Evolutionary conservation across 2,113 vertebrate species (phyloP).

Genomic region (Colinus virginianus): DNA sequence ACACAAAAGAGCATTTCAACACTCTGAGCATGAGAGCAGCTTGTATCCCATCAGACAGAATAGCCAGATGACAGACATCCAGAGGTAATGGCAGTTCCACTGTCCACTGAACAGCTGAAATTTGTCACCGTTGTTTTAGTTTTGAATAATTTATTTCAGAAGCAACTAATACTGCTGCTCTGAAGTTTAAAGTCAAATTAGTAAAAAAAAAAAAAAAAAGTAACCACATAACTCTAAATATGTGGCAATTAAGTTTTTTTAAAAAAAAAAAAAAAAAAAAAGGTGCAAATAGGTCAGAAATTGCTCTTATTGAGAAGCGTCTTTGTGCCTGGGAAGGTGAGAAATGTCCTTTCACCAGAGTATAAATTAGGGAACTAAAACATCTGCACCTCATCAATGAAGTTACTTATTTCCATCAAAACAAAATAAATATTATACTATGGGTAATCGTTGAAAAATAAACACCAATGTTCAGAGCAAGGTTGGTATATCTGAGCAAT

Average conservation of each 20-base stretch:
- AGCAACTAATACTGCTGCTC: neutral
- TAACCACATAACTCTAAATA: neutral
- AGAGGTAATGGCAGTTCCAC: neutral
- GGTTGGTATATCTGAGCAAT: neutral
- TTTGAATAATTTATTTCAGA: neutral
- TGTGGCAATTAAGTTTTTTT: neutral
- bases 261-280: neutral
- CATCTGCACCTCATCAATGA: conserved; percentile 31
- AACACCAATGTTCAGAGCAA: neutral
- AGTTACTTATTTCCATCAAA: conserved; percentile 19
- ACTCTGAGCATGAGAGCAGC: neutral
- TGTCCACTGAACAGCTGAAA: neutral
- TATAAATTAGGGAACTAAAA: neutral
- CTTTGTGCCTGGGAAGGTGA: conserved; percentile 33
- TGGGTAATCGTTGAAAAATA: neutral
- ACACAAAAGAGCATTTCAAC: neutral
- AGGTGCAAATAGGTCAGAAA: neutral
- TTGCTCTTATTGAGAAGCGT: neutral
- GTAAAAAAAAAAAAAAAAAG: neutral
- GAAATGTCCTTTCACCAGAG: neutral
- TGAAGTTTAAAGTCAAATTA: neutral
- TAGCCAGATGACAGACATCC: neutral
- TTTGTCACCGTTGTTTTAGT: neutral
- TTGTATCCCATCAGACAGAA: accelerated
- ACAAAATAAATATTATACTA: neutral